Base-by-base conservation (phyloP, 2,113 vertebrate species). In the Gobiocypris rarus region DNA sequence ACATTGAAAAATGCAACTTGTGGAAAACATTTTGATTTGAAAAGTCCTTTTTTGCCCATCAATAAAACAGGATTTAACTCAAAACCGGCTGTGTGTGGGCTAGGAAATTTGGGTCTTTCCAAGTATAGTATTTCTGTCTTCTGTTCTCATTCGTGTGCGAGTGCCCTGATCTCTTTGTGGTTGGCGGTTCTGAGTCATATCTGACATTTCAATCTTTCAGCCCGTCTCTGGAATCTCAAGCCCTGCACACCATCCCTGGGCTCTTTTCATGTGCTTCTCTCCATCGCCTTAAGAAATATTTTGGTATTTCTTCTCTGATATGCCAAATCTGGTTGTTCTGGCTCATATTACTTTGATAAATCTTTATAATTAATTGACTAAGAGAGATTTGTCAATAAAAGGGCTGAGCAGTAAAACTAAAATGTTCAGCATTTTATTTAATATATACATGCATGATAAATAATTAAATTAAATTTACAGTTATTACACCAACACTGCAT, bases 181-280 rank as follows among this genome's bases (percentile, higher is more conserved):
- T 79, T 82, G 71, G 65, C 56, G 50, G 63, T 59, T 84, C 82
- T 85, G 81, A 89, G 26, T 87, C 86, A 89, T 73, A 73, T 83
- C 76, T 86, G 86, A 87, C 73, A 87, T 89, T 89, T 89, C 71
- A 86, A 82, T 84, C 76, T 81, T 82, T 81, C 81, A 86, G 84
- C 59, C 63, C 31, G 70, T 83, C 82, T 80, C 26, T 81, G 69
- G 58, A 61, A 75, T 85, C 58, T 78, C 84, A 82, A 54, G 48
- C 65, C 48, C 61, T 41, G 58, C 75, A 84, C 56, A 87, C 83
- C 80, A 83, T 85, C 80, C 81, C 61, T 81, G 34, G 58, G 65
- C 78, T 54, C 74, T 75, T 82, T 82, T 54, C 45, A 77, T 56
- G 75, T 38, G 61, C 41, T 54, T 76, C 10, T 50, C n/a, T 19